A percentile compares a stretch with the other conserved stretches of the same genome.
Conservation (phyloP, 2,888 invertebrate species). For the Idaea straminata region DNA sequence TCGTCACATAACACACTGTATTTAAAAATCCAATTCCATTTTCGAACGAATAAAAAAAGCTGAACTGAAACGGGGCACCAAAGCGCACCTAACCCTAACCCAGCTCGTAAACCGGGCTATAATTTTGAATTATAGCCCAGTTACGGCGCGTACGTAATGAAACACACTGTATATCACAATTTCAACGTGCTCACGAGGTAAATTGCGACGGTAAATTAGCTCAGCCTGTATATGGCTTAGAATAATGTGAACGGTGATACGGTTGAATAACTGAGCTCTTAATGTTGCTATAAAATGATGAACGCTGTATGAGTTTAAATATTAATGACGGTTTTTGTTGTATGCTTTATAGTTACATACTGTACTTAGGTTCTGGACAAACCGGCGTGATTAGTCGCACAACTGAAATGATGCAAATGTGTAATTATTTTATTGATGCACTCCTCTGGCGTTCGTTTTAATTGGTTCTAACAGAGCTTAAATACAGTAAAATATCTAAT, state of each 20-base stretch:
- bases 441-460: not conserved
- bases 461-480: not conserved
- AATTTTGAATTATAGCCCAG: conserved; percentile 67
- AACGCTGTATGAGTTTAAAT: conserved; percentile 11
- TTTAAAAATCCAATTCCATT: conserved; percentile 8
- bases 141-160: conserved; percentile 66
- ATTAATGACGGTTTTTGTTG: conserved; percentile 9
- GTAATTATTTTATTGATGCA: not conserved
- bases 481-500: not conserved
- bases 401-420: too few relatives aligned
- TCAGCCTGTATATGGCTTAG: conserved; percentile 42
- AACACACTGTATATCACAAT: conserved; percentile 70
- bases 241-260: conserved; percentile 39
- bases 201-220: conserved; percentile 63
- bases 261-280: conserved; percentile 34
- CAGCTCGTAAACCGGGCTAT: conserved; percentile 61
- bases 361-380: not conserved
- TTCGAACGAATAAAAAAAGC: conserved; percentile 28
- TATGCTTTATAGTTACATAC: conserved; percentile 10
- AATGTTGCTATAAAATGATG: conserved; percentile 13
- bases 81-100: conserved; percentile 21
- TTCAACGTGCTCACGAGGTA: conserved; percentile 52
- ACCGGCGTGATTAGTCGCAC: too few relatives aligned
- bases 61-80: conserved; percentile 4
- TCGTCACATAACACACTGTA: not conserved